A percentile compares a stretch with the other conserved stretches of the same genome.
Evolutionary conservation across 1,140 invertebrate genomes (phyloP).

Genomic region (Amphibalanus amphitrite): DNA sequence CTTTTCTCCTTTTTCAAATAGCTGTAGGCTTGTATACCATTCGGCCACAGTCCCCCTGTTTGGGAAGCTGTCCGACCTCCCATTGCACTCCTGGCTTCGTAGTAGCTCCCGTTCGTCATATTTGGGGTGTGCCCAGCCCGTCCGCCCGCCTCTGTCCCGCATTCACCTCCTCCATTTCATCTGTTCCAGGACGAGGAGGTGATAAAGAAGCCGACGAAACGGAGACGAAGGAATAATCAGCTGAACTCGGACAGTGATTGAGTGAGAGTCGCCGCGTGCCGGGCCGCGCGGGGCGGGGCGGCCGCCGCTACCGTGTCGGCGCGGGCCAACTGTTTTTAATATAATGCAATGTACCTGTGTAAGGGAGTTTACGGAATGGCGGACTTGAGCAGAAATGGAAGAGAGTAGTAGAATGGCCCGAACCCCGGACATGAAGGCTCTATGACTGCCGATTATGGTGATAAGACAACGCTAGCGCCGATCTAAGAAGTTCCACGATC

Average conservation of each 20-base stretch:
- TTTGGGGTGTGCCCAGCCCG: neutral
- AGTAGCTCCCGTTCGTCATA: neutral
- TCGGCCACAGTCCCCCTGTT: neutral
- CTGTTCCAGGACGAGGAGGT: neutral
- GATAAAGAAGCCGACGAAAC: neutral
- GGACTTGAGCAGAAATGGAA: no score
- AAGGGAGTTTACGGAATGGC: no score
- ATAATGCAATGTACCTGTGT: neutral
- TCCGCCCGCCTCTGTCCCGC: no score
- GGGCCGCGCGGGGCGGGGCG: no score
- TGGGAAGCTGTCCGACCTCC: neutral
- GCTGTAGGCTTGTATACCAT: neutral
- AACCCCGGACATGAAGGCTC: no score
- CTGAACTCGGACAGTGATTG: constrained; percentile 2
- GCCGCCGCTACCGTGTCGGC: no score
- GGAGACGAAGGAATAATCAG: neutral
- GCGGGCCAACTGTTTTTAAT: neutral
- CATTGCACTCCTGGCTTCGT: neutral
- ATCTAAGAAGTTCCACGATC: no score
- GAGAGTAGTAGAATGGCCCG: no score
- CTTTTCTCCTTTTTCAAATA: neutral
- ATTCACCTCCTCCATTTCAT: neutral
- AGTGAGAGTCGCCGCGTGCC: neutral
- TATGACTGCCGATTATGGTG: no score
- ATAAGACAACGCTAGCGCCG: no score